These are phyloP conservation scores for Atethmia centrago DNA, from an alignment of 2,888 invertebrate species.

Conservation along the genomic window DNA sequence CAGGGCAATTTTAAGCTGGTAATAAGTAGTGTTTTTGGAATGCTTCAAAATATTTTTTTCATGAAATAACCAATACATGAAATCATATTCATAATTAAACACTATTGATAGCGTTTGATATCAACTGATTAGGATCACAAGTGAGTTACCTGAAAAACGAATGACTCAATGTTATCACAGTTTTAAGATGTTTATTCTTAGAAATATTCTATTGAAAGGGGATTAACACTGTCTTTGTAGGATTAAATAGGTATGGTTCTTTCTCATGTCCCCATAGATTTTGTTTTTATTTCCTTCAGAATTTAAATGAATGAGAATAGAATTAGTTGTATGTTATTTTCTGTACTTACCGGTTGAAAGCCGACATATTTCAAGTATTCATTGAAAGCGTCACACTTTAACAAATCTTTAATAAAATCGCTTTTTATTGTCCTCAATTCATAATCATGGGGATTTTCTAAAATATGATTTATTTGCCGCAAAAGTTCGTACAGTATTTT, in stretches of 20 bases:
- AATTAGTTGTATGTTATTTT: not conserved
- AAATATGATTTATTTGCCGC: conserved; percentile 77
- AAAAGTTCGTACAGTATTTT: conserved; percentile 81
- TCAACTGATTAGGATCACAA: conserved; percentile 15
- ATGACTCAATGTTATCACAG: not conserved
- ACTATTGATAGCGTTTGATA: conserved; percentile 8
- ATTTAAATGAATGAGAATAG: not conserved
- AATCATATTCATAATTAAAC: conserved; percentile 3
- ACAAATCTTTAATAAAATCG: conserved; percentile 73
- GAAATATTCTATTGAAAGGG: not conserved
- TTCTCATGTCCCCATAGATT: conserved; percentile 19
- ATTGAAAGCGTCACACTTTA: conserved; percentile 78
- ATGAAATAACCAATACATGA: not conserved
- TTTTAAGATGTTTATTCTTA: too few relatives aligned
- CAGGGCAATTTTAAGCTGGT: not conserved
- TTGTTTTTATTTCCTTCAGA: not conserved
- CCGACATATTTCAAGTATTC: conserved; percentile 75
- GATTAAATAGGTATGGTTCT: not conserved
- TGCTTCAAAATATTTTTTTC: not conserved
- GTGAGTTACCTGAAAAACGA: not conserved
- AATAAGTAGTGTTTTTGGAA: not conserved
- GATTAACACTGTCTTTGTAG: too few relatives aligned
- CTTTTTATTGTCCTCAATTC: conserved; percentile 78
- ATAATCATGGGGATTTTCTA: conserved; percentile 84
- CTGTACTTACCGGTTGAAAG: conserved; percentile 78